Evolutionary conservation across 2,797 vertebrate species (phyloP), one percentile per base, ranked within the genome.

Genomic region (Coracias cyanogaster): DNA sequence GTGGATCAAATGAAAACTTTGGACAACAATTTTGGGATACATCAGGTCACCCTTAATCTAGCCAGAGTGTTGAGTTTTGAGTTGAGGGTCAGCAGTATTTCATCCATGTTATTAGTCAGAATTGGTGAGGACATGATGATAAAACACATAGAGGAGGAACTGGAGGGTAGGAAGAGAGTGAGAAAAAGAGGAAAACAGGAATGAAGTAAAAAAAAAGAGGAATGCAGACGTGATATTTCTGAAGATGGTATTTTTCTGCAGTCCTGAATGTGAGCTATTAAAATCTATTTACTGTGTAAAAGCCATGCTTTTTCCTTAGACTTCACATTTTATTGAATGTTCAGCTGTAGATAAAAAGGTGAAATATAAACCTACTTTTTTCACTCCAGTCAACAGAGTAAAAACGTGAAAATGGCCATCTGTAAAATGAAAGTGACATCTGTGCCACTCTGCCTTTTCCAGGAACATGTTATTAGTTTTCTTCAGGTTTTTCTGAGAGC

Each of bases 321-420:
- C 64, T 82, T 94, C 60, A 79, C 55, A 70, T 76, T 82, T 79
- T 79, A 82, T 62, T 86, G 54, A 86, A 90, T 20, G 31, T 61
- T 92, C 16, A 2, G 25, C 70, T 73, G 45, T 60, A 82, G 43
- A 81, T 82, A 73, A 88, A 95, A 90, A 92, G 22, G 15, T 54
- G 33, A 94, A 93, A 86, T 88, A 82, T 18, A 92, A 93, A 70
- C 51, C 87, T 90, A 52, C 45, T 49, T 86, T 94, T 83, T 84
- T 84, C 39, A 33, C 52, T 55, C 60, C 6, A 13, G 7, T 65
- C 71, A 80, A 37, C 46, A 60, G 35, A 82, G 17, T 73, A 28
- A 95, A 94, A 96, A 93, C 2, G 0, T 88, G 73, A 89, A 91
- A 95, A 94, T 94, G 48, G 17, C 77, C 86, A 79, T 82, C 70